Conservation (phyloP, 1,140 invertebrate genomes). For the Halictus rubicundus region DNA sequence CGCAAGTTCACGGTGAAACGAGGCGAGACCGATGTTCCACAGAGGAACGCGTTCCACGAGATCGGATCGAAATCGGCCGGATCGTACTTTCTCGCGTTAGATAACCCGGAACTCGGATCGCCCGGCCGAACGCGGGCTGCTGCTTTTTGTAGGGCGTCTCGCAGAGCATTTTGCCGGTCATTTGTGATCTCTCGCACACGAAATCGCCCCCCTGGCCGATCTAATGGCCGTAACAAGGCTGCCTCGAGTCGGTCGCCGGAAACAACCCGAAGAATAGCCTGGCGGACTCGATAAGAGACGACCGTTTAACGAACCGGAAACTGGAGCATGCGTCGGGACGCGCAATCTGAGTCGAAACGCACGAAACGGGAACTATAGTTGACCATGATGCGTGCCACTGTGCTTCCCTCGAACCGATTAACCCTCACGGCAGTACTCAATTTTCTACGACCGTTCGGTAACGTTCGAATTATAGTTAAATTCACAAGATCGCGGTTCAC, state of each 20-base stretch:
- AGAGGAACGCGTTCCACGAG: background rate
- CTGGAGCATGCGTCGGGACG: constrained; percentile 63
- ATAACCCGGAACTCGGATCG: constrained; percentile 45
- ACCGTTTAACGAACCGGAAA: constrained; percentile 69
- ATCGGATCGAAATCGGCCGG: constrained; percentile 4
- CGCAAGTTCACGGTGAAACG: constrained; percentile 20
- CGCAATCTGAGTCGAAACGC: constrained; percentile 2
- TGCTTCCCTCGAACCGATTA: too few relatives aligned
- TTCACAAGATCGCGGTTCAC: too few relatives aligned
- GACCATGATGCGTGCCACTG: background rate
- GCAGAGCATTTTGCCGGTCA: background rate
- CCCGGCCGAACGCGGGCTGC: background rate
- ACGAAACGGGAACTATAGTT: background rate
- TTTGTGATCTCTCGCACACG: constrained; percentile 23
- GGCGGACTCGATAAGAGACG: constrained; percentile 14
- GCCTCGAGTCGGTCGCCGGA: constrained; percentile 9
- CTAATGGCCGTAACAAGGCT: constrained; percentile 49
- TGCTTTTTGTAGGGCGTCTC: background rate
- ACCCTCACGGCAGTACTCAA: too few relatives aligned
- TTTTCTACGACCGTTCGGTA: too few relatives aligned
- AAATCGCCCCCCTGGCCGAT: constrained; percentile 40
- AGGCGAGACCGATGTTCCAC: constrained; percentile 33
- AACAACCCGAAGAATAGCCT: constrained; percentile 7
- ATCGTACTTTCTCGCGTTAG: constrained; percentile 55
- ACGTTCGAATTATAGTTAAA: too few relatives aligned